Conservation (phyloP, 2,797 vertebrate species). For the Sylvia borin region DNA sequence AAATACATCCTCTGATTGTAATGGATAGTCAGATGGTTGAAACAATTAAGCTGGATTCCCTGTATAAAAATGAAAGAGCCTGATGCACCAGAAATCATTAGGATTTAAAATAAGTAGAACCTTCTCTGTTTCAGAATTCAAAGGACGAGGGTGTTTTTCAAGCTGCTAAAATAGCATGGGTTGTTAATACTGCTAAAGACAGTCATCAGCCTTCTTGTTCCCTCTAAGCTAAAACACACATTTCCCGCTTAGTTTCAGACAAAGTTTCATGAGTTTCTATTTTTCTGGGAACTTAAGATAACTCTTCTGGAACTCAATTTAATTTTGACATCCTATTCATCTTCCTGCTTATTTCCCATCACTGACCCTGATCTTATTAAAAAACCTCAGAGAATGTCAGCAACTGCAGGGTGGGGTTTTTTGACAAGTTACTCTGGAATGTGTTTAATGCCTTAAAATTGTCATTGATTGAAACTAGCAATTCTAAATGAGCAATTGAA, state of each 20-base stretch:
- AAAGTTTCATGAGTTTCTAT: conserved; percentile 55
- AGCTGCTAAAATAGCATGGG: conserved; percentile 36
- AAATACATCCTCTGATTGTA: conserved; percentile 54
- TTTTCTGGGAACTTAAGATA: conserved; percentile 61
- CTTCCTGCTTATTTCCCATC: conserved; percentile 76
- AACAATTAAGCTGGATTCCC: conserved; percentile 64
- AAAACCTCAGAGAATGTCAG: conserved; percentile 69
- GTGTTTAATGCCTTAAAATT: conserved; percentile 76
- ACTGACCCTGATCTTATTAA: conserved; percentile 77
- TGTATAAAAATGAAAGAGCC: conserved; percentile 42
- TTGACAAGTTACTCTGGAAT: conserved; percentile 68
- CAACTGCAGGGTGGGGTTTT: conserved; percentile 19
- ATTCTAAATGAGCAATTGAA: conserved; percentile 75
- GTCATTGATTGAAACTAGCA: conserved; percentile 78
- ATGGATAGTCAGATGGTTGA: conserved; percentile 65
- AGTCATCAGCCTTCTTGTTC: conserved; percentile 18
- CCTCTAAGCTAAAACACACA: conserved; percentile 9
- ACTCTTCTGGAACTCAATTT: conserved; percentile 77
- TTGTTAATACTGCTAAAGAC: conserved; percentile 35
- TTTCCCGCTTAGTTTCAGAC: not conserved
- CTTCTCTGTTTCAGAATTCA: conserved; percentile 51
- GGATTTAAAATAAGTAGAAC: conserved; percentile 41
- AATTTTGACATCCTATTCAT: conserved; percentile 79
- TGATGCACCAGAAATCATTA: conserved; percentile 55
- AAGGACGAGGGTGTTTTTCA: conserved; percentile 37